Conservation (phyloP, 35 echinoderm and acorn worm genomes). For the Lytechinus pictus region DNA sequence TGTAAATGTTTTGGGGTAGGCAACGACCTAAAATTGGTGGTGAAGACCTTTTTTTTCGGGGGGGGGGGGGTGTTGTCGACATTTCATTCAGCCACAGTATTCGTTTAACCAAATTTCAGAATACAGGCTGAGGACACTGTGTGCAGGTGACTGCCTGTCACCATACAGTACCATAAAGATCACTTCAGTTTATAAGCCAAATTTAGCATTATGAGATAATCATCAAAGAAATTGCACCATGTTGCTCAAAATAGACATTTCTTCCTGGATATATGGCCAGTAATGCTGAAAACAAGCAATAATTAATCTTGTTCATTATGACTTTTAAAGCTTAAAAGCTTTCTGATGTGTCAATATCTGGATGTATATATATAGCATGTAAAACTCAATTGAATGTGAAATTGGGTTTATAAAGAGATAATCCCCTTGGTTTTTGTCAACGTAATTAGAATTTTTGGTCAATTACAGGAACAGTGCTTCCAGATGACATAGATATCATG, state of each 20-base stretch:
- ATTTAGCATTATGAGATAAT: background rate
- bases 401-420: background rate
- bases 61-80: too few relatives aligned
- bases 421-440: background rate
- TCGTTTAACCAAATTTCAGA: too few relatives aligned
- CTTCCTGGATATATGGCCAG: background rate
- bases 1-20: too few relatives aligned
- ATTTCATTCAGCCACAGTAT: too few relatives aligned
- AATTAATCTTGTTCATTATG: background rate
- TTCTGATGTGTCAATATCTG: background rate
- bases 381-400: background rate
- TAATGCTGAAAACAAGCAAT: background rate
- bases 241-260: background rate
- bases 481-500: background rate
- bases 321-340: background rate
- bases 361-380: background rate
- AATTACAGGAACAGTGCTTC: background rate
- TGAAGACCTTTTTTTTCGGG: too few relatives aligned
- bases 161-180: background rate
- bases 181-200: background rate
- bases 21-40: too few relatives aligned
- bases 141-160: background rate
- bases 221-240: background rate
- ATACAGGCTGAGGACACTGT: too few relatives aligned
- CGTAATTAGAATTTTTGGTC: background rate